A percentile compares a stretch with the other conserved stretches of the same genome.
Conservation (phyloP, 2,113 vertebrate genomes). For the Tiliqua scincoides region DNA sequence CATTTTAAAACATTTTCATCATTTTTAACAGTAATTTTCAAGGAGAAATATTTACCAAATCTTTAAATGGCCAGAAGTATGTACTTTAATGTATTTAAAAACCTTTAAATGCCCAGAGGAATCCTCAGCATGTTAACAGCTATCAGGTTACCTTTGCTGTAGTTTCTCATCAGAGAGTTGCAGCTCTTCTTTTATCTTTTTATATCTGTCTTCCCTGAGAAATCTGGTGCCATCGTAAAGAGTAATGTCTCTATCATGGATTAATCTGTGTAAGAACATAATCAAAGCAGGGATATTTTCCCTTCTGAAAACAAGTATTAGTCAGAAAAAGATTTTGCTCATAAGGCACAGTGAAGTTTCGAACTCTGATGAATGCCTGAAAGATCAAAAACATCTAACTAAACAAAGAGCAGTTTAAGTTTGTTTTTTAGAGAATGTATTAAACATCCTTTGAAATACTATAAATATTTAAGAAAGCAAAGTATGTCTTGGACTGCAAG, state of each 20-base stretch:
- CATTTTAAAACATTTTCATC: neutral
- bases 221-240: slow-evolving; percentile 92
- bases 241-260: slow-evolving; percentile 93
- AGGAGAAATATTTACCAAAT: neutral
- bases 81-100: neutral
- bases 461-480: neutral
- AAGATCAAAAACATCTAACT: neutral
- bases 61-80: neutral
- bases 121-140: fast-evolving
- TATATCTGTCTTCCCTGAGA: slow-evolving; percentile 90
- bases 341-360: neutral
- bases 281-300: no score
- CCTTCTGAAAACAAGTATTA: neutral
- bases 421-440: neutral
- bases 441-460: neutral
- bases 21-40: neutral
- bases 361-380: neutral
- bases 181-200: slow-evolving; percentile 84
- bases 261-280: slow-evolving; percentile 77
- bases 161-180: slow-evolving; percentile 86
- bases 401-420: neutral
- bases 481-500: neutral
- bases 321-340: neutral
- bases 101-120: neutral
- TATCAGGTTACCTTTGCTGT: slow-evolving; percentile 80